Evolutionary conservation across 2,797 vertebrate species (phyloP).

Genomic region (Rhinatrema bivittatum): DNA sequence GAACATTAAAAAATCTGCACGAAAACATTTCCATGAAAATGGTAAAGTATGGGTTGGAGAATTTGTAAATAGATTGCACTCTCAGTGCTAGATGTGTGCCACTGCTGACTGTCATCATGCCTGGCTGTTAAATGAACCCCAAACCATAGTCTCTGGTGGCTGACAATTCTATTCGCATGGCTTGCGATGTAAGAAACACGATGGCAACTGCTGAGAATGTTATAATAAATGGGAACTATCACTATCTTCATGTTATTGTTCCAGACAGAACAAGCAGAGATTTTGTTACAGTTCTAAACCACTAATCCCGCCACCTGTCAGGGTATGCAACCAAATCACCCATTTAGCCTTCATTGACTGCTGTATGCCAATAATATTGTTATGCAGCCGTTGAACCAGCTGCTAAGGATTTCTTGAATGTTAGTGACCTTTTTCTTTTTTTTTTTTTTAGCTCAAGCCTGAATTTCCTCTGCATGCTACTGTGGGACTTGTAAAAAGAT

Average conservation of each 20-base stretch:
- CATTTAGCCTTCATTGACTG: constrained; percentile 10
- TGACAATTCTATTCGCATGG: constrained; percentile 6
- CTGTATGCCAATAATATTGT: constrained; percentile 20
- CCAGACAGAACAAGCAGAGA: constrained; percentile 10
- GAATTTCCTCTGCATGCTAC: too few species aligned
- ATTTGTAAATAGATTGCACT: too few species aligned
- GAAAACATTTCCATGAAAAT: too few species aligned
- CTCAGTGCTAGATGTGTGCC: too few species aligned
- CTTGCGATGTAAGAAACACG: constrained; percentile 26
- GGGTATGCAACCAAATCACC: constrained; percentile 17
- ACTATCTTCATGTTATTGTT: constrained; percentile 11
- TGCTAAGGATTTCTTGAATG: constrained; percentile 9
- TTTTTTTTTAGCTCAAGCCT: too few species aligned
- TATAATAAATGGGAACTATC: constrained; percentile 22
- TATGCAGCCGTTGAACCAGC: constrained; percentile 18
- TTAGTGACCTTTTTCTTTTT: constrained; percentile 9
- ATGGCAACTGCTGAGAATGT: constrained; percentile 25
- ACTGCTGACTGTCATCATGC: too few species aligned
- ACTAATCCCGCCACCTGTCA: constrained; percentile 27
- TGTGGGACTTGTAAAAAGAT: too few species aligned
- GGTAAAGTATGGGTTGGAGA: too few species aligned
- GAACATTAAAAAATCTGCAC: too few species aligned
- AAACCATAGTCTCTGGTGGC: constrained; percentile 27
- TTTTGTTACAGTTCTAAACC: constrained; percentile 15
- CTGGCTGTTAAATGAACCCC: too few species aligned